Evolutionary conservation across 2,113 vertebrate species (phyloP), one percentile per base, ranked within the genome.

Genomic region (Syngnathoides biaculeatus): DNA sequence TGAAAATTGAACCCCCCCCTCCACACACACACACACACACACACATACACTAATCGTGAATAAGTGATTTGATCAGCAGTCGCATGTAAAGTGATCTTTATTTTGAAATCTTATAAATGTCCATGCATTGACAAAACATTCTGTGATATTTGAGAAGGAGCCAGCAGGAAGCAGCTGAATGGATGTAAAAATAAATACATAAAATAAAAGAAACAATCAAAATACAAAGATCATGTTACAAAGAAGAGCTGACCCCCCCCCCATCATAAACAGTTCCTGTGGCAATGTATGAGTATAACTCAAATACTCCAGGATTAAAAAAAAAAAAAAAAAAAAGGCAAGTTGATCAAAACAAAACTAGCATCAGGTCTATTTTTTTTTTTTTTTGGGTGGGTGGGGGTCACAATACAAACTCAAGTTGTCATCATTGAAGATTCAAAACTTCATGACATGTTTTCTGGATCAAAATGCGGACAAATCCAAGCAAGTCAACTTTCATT

Each of bases 191-290:
- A 48, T 27, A 47, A 77, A 74, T 83, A 84, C 65, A 84, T n/a
- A n/a, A n/a, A n/a, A n/a, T n/a, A n/a, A n/a, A n/a, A n/a, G n/a
- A n/a, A n/a, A n/a, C n/a, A n/a, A n/a, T n/a, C n/a, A 84, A 86
- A 84, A 79, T 81, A 87, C 72, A 79, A 77, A 86, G 74, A 66
- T 68, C 55, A 22, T 50, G 48, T 52, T 22, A 30, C 7, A 57
- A 35, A 30, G 30, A 14, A 30, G 30, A 55, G 27, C n/a, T n/a
- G n/a, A n/a, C n/a, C n/a, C n/a, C n/a, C n/a, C n/a, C n/a, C n/a
- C n/a, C n/a, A n/a, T n/a, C n/a, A n/a, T n/a, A n/a, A n/a, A n/a
- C n/a, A n/a, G 39, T 60, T 22, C 27, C 26, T 27, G 26, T 19
- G 56, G 56, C 15, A 13, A 12, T 5, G 14, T 56, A 15, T 30